Base-by-base conservation (phyloP, 2,113 vertebrate species). In the Podilymbus podiceps region DNA sequence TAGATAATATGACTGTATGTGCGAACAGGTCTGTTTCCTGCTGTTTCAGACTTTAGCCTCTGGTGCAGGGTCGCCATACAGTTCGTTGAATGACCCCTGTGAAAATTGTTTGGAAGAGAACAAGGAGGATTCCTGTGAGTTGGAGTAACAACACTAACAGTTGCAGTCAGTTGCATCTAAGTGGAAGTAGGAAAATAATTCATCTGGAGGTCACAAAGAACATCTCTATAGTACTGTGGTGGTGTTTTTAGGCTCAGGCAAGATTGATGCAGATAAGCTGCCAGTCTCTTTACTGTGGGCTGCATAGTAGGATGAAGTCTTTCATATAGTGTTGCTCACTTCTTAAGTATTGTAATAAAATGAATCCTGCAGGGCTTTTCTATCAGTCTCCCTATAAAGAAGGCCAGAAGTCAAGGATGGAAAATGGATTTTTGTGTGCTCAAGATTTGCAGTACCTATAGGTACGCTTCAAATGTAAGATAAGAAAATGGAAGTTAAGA, bases 51-150 rank as follows among this genome's bases (percentile, higher is more conserved):
- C 28, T 85, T 60, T 4, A 82, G 27, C 20, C 28, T 91, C 33
- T 69, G 23, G 15, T 73, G 24, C 5, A 22, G 7, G 53, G 63
- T 46, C 8, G 2, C 24, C 8, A 50, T 1, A 0, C 3, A 11
- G 13, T 28, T 88, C 49, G 20, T 68, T 80, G 46, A 81, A 88
- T 74, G 21, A 91, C 42, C 25, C n/a, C 31, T 67, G 38, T 74
- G 55, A 67, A 78, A 75, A 42, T 38, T 1, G 0, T 35, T 47
- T 81, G 33, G 50, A 40, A 28, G 31, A 60, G 50, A 71, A 55
- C 21, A n/a, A 62, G 30, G 16, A 67, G 30, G 31, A 22, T 93
- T 75, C 31, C 28, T 89, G 2, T 80, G 33, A 58, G 24, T 18
- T 76, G 31, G 19, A 8, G 3, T 72, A 72, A 40, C 17, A 85